These are phyloP conservation scores for Leucania comma DNA, from an alignment of 2,888 invertebrate genomes.

Conservation along the genomic window DNA sequence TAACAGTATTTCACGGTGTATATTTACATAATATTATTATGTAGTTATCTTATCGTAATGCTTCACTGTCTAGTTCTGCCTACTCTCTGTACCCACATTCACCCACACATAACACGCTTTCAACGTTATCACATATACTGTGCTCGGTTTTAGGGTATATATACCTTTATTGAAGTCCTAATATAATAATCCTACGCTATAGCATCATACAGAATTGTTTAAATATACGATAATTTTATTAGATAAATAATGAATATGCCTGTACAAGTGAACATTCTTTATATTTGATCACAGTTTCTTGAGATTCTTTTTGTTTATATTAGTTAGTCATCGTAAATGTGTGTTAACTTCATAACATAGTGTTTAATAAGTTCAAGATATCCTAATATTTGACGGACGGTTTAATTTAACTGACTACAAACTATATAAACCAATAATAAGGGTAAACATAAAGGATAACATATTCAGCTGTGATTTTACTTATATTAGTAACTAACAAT, in stretches of 20 bases:
- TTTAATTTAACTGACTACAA: conserved; percentile 27
- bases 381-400: conserved; percentile 26
- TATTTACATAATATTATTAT: conserved; percentile 25
- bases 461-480: conserved; percentile 56
- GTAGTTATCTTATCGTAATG: conserved; percentile 16
- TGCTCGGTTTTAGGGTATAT: conserved; percentile 58
- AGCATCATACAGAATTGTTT: conserved; percentile 39
- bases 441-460: conserved; percentile 29
- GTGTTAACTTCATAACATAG: conserved; percentile 42
- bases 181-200: conserved; percentile 47
- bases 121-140: conserved; percentile 17
- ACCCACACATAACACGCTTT: conserved; percentile 34
- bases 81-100: conserved; percentile 24
- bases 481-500: conserved; percentile 31
- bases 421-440: conserved; percentile 30
- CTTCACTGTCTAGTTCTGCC: conserved; percentile 22
- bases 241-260: conserved; percentile 32
- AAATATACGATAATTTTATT: conserved; percentile 27
- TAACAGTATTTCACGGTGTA: conserved; percentile 25
- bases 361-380: conserved; percentile 12
- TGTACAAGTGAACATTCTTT: conserved; percentile 34
- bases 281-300: conserved; percentile 45
- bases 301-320: conserved; percentile 44
- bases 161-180: conserved; percentile 45
- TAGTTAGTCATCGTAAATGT: conserved; percentile 45